A percentile compares a stretch with the other conserved stretches of the same genome.
Evolutionary conservation across 2,888 invertebrate species (phyloP).

Genomic region (Andrena marginata): DNA sequence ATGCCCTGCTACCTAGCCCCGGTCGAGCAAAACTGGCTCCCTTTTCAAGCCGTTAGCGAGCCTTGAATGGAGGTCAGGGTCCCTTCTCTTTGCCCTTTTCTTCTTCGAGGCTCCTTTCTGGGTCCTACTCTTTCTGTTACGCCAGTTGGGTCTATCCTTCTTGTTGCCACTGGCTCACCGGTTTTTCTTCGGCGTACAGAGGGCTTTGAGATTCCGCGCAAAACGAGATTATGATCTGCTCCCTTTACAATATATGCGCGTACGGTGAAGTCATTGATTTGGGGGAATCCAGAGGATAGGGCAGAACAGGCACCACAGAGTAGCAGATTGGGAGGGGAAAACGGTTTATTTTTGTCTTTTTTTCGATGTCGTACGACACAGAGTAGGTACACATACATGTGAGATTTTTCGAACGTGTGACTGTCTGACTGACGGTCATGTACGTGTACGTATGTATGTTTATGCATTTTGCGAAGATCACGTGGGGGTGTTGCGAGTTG

Average conservation of each 20-base stretch:
- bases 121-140: slow-evolving; percentile 71
- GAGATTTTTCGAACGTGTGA: slow-evolving; percentile 7
- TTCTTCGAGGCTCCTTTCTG: slow-evolving; percentile 80
- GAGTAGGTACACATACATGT: not conserved
- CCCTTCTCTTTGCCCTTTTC: slow-evolving; percentile 81
- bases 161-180: slow-evolving; percentile 35
- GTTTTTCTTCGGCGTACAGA: slow-evolving; percentile 54
- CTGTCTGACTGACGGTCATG: not conserved
- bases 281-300: slow-evolving; percentile 36
- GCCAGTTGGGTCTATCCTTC: slow-evolving; percentile 49
- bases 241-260: slow-evolving; percentile 42
- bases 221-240: slow-evolving; percentile 64
- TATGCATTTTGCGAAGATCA: slow-evolving; percentile 40
- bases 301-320: slow-evolving; percentile 21
- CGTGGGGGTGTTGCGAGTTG: slow-evolving; percentile 20
- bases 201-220: slow-evolving; percentile 56
- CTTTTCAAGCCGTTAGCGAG: slow-evolving; percentile 68
- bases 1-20: slow-evolving; percentile 62
- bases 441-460: slow-evolving; percentile 3
- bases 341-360: slow-evolving; percentile 56
- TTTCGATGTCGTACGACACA: slow-evolving; percentile 16
- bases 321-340: slow-evolving; percentile 37
- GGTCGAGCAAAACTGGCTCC: slow-evolving; percentile 67
- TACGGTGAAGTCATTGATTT: slow-evolving; percentile 59
- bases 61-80: slow-evolving; percentile 75